phyloP scores from a whole-genome alignment of 2,888 invertebrate species.

The Amphipoea lucens region DNA sequence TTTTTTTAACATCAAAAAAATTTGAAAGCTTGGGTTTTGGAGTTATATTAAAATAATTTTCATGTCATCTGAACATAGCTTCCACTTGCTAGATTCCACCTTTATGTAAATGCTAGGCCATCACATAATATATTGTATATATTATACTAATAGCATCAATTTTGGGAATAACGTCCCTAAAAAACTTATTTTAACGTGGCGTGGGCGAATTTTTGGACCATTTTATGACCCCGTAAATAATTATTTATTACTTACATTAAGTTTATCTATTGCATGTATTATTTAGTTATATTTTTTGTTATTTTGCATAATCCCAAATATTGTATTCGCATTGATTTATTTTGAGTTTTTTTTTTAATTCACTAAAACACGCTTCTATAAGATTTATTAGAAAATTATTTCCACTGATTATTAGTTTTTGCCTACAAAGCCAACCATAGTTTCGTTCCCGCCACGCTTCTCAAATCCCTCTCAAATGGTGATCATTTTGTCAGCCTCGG shows the following conservation, averaged over 20 bases:
- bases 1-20: constrained; percentile 20
- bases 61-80: constrained; percentile 28
- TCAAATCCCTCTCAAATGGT: constrained; percentile 66
- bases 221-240: not conserved
- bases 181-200: constrained; percentile 43
- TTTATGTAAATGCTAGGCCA: constrained; percentile 24
- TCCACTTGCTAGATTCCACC: constrained; percentile 50
- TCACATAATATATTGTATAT: constrained; percentile 30
- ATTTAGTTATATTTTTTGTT: not conserved
- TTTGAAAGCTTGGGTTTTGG: constrained; percentile 30
- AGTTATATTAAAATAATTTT: constrained; percentile 10
- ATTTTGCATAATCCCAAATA: not conserved
- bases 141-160: constrained; percentile 23
- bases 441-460: constrained; percentile 66
- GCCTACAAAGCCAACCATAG: constrained; percentile 20
- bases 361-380: not conserved
- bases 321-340: not conserved
- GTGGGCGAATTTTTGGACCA: constrained; percentile 58
- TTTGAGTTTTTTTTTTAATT: not conserved
- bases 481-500: constrained; percentile 93
- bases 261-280: constrained; percentile 7
- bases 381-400: not conserved
- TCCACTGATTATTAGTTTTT: not conserved
- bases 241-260: not conserved
- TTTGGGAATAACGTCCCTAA: constrained; percentile 19